A percentile compares a stretch with the other conserved stretches of the same genome.
These are phyloP conservation scores for Rhabdophis nuchalis DNA, from an alignment of 2,797 vertebrate species.

Conservation along the genomic window DNA sequence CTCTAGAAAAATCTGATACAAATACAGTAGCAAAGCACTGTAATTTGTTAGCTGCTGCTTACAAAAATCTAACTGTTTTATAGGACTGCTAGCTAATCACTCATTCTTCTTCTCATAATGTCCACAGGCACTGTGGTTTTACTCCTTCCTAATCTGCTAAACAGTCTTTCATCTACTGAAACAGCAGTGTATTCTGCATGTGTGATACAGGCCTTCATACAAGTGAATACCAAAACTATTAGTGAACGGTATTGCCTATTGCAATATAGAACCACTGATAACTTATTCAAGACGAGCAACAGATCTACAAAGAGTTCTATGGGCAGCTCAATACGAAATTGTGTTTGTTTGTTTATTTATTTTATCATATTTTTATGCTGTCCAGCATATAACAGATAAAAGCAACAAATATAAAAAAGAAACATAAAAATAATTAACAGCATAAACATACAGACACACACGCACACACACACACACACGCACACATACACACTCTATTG, in stretches of 20 bases:
- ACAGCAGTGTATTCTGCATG: background rate
- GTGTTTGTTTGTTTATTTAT: background rate
- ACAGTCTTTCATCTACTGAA: background rate
- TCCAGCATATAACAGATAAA: background rate
- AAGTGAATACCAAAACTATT: background rate
- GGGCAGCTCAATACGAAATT: background rate
- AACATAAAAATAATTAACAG: background rate
- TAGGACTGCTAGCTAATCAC: background rate
- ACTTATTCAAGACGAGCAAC: background rate
- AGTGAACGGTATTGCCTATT: background rate
- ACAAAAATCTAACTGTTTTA: background rate
- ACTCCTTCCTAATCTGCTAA: background rate
- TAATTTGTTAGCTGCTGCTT: background rate
- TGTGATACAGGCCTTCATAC: background rate
- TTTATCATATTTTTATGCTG: background rate
- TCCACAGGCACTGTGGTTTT: background rate
- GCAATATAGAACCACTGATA: background rate
- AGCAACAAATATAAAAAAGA: background rate
- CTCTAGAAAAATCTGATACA: background rate
- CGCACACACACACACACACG: background rate
- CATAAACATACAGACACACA: background rate
- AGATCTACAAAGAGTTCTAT: background rate
- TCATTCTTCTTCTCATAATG: background rate
- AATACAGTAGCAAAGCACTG: background rate
- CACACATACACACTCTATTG: background rate